Evolutionary conservation across 2,888 invertebrate species (phyloP), one percentile per base, ranked within the genome.

Genomic region (Cosmia pyralina): DNA sequence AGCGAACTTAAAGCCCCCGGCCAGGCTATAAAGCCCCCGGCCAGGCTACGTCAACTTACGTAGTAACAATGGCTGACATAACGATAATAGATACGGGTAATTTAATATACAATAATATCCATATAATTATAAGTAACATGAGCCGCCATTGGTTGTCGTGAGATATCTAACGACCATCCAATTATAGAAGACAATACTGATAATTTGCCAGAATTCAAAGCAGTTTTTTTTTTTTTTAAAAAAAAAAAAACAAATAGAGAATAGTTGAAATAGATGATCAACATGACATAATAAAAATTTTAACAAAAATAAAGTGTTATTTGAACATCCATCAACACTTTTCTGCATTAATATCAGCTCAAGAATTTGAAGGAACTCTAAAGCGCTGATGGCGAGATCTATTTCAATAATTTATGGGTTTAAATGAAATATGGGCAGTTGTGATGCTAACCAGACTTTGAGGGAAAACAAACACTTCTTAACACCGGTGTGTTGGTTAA

Each of bases 381-480:
- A 50, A 67, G 55, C 15, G 58, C 67, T 22, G 72, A 65, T 70
- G 68, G 68, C n/a, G 28, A 74, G 68, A 72, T 67, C 65, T 77
- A 79, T 85, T 83, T 77, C 52, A 62, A 80, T 75, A 84, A 84
- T 85, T 85, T 85, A 88, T 82, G 72, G 48, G 55, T 69, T 53
- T 78, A 77, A 79, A 84, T 85, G 79, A 85, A 84, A 79, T 86
- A 88, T 84, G 68, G 67, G 72, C 53, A 71, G 77, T 64, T 75
- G 60, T 85, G 89, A 89, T 77, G 76, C 50, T 88, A 84, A 81
- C 85, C 90, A 90, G 90, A 85, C 83, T 69, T 66, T 63, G 38
- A 77, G 68, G 70, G 57, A 82, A 87, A 87, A 88, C 83, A 87
- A 88, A 88, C 85, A 82, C 81, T 79, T 77, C 60, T 57, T 62